phyloP scores from a whole-genome alignment of 2,888 invertebrate genomes.

The Drosophila acutilabella region DNA sequence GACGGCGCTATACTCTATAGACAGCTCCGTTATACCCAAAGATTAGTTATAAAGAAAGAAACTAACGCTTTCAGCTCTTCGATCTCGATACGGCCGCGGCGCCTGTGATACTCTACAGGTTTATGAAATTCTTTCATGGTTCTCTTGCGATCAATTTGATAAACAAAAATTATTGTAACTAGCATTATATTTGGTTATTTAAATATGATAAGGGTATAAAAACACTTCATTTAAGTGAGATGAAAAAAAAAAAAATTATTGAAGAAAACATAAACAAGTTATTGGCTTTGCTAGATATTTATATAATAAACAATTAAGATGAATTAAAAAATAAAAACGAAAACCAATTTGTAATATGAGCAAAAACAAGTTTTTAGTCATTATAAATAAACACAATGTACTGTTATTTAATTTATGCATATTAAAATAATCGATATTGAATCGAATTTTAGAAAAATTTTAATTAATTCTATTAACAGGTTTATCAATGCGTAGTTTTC shows the following conservation, averaged over 20 bases:
- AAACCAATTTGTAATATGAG: conserved; percentile 5
- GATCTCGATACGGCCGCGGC: too few relatives aligned
- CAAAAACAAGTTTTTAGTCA: conserved; percentile 22
- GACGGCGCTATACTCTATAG: background rate
- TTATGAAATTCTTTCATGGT: too few relatives aligned
- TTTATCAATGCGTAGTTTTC: conserved; percentile 16
- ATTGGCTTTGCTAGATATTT: conserved; percentile 31
- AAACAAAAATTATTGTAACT: too few relatives aligned
- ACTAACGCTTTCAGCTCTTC: too few relatives aligned
- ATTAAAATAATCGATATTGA: conserved; percentile 8
- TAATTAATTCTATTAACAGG: conserved; percentile 7
- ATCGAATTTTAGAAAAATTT: conserved; percentile 10
- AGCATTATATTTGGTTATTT: too few relatives aligned
- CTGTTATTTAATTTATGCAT: conserved; percentile 9
- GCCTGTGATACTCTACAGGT: too few relatives aligned
- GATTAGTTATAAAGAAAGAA: too few relatives aligned
- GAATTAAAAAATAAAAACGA: background rate
- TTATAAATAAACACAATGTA: conserved; percentile 17
- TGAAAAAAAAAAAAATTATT: background rate
- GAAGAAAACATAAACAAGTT: conserved; percentile 36
- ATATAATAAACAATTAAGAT: conserved; percentile 13
- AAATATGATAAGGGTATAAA: background rate
- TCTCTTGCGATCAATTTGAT: too few relatives aligned
- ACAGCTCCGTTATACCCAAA: background rate
- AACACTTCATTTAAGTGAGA: background rate